A percentile compares a stretch with the other conserved stretches of the same genome.
These are phyloP conservation scores for Protonemura montana DNA, from an alignment of 2,888 invertebrate genomes.

Conservation along the genomic window DNA sequence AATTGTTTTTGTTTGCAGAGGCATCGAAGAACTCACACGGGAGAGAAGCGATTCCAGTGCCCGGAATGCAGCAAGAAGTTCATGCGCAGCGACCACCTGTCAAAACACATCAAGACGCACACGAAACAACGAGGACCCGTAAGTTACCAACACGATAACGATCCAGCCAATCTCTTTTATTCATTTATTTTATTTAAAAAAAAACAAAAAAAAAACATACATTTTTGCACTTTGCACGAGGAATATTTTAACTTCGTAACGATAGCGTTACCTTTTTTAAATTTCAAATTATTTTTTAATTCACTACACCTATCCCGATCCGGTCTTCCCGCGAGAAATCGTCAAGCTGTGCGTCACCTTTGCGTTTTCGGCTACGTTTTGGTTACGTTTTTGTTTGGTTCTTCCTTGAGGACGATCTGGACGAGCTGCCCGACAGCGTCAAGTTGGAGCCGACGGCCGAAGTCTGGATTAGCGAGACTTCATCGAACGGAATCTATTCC, in stretches of 20 bases:
- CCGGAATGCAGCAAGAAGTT: constrained; percentile 88
- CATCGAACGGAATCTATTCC: constrained; percentile 45
- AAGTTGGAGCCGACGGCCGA: constrained; percentile 41
- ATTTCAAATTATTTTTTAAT: not conserved
- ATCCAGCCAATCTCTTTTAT: too few species aligned
- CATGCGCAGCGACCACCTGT: constrained; percentile 90
- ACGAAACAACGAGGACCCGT: constrained; percentile 71
- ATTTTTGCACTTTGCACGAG: too few species aligned
- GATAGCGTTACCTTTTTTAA: too few species aligned
- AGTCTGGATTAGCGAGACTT: constrained; percentile 47
- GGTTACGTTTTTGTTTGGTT: too few species aligned
- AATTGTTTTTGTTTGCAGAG: constrained; percentile 65
- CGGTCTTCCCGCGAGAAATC: too few species aligned
- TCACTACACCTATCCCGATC: too few species aligned
- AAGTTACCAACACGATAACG: constrained; percentile 53
- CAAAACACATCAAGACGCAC: constrained; percentile 90
- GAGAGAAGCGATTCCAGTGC: constrained; percentile 91
- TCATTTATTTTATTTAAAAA: too few species aligned
- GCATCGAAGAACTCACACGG: constrained; percentile 90
- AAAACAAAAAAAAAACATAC: too few species aligned
- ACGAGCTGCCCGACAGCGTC: constrained; percentile 42
- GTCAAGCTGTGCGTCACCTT: too few species aligned
- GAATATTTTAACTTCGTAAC: too few species aligned
- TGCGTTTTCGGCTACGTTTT: too few species aligned
- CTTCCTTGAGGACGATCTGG: constrained; percentile 44